A percentile compares a stretch with the other conserved stretches of the same genome.
phyloP scores from a whole-genome alignment of 1,140 invertebrate species.

The Vanessa atalanta region DNA sequence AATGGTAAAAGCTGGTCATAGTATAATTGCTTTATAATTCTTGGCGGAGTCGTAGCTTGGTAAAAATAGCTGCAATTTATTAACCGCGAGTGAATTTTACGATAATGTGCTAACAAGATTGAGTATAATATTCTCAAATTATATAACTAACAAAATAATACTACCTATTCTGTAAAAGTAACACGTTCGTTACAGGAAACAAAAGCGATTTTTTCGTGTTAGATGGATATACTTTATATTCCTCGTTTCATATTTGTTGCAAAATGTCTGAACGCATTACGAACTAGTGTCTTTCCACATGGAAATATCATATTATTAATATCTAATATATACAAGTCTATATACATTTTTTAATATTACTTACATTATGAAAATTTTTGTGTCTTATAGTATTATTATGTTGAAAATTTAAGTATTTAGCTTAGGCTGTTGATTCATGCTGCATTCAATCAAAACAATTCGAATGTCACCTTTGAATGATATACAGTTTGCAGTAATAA shows the following conservation, averaged over 20 bases:
- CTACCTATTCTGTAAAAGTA: too few species aligned
- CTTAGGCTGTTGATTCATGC: background rate
- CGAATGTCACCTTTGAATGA: background rate
- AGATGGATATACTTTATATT: background rate
- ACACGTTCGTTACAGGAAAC: too few species aligned
- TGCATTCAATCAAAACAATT: background rate
- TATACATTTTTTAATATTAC: constrained; percentile 50
- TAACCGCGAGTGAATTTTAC: too few species aligned
- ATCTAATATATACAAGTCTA: constrained; percentile 68
- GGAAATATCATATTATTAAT: constrained; percentile 49
- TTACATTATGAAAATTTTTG: constrained; percentile 32
- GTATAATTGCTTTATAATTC: too few species aligned
- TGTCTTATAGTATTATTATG: constrained; percentile 25
- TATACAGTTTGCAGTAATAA: background rate
- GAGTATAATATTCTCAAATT: too few species aligned
- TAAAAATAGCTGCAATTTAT: too few species aligned
- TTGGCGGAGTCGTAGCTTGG: too few species aligned
- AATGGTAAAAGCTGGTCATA: too few species aligned
- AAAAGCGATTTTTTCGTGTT: too few species aligned
- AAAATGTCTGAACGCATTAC: constrained; percentile 34
- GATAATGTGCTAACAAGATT: too few species aligned
- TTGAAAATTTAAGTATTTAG: constrained; percentile 34
- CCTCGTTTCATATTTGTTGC: constrained; percentile 9
- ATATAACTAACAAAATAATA: too few species aligned
- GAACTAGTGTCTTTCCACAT: constrained; percentile 35